These are phyloP conservation scores for Litoditis marina DNA, from an alignment of 2,888 invertebrate species.

Conservation along the genomic window DNA sequence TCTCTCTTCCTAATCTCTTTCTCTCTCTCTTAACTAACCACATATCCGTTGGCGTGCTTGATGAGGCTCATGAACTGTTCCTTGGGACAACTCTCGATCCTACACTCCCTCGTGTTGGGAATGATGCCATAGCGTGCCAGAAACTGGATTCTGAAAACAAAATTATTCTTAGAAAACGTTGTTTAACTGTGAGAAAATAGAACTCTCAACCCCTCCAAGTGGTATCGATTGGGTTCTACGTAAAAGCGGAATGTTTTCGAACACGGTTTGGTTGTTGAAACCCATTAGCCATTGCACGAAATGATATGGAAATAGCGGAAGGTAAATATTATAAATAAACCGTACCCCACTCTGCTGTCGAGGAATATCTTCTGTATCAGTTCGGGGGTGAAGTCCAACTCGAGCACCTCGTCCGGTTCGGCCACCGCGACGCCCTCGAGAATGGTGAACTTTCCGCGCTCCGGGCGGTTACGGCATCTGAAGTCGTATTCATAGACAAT, in stretches of 20 bases:
- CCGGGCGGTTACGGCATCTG: constrained; percentile 31
- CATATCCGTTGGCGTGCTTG: constrained; percentile 44
- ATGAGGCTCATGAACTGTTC: constrained; percentile 43
- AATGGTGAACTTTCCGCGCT: constrained; percentile 42
- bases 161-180: too few species aligned
- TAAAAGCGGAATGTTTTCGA: too few species aligned
- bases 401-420: constrained; percentile 28
- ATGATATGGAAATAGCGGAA: too few species aligned
- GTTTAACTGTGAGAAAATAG: too few species aligned
- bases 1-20: too few species aligned
- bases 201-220: too few species aligned
- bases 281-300: too few species aligned
- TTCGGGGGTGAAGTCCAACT: constrained; percentile 29
- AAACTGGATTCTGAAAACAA: constrained; percentile 35
- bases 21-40: constrained; percentile 17
- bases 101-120: constrained; percentile 37
- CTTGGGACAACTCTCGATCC: constrained; percentile 34
- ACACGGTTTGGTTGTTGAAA: too few species aligned
- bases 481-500: too few species aligned
- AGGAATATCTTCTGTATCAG: constrained; percentile 32
- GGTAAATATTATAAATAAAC: too few species aligned
- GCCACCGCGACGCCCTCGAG: constrained; percentile 34
- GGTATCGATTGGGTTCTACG: too few species aligned
- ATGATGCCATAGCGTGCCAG: constrained; percentile 39
- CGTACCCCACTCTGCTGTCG: constrained; percentile 33